Percentiles rank a stretch among this genome's conserved stretches.
phyloP scores from a whole-genome alignment of 2,797 vertebrate genomes.

The Nothura maculosa region DNA sequence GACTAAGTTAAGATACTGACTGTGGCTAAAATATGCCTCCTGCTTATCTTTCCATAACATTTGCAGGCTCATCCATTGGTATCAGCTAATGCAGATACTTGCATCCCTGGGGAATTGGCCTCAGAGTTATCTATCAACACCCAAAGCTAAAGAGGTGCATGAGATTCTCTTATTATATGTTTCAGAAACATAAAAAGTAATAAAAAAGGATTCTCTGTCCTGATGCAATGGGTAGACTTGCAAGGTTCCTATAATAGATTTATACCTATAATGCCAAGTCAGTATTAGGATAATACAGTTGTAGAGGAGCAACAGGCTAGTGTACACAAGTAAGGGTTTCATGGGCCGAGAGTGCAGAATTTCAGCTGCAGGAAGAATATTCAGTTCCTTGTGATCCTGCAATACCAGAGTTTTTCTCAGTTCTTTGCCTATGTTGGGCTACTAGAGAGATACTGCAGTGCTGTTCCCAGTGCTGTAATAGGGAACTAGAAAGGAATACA shows the following conservation, averaged over 20 bases:
- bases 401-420: neutral
- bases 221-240: neutral
- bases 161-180: rapidly evolving
- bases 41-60: neutral
- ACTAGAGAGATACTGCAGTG: neutral
- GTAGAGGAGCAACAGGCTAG: neutral
- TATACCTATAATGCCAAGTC: neutral
- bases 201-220: neutral
- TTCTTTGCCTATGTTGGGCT: neutral
- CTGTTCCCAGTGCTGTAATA: neutral
- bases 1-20: neutral
- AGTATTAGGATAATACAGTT: neutral
- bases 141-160: neutral
- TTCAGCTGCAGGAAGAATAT: rapidly evolving
- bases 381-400: neutral
- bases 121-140: neutral
- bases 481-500: neutral
- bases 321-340: rapidly evolving
- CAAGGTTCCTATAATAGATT: neutral
- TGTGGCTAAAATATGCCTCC: neutral
- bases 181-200: rapidly evolving
- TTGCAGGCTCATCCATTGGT: rapidly evolving
- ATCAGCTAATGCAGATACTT: neutral
- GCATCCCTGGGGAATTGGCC: neutral
- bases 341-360: neutral